Conservation (phyloP, 1,140 invertebrate species). For the Drosophila orena region DNA sequence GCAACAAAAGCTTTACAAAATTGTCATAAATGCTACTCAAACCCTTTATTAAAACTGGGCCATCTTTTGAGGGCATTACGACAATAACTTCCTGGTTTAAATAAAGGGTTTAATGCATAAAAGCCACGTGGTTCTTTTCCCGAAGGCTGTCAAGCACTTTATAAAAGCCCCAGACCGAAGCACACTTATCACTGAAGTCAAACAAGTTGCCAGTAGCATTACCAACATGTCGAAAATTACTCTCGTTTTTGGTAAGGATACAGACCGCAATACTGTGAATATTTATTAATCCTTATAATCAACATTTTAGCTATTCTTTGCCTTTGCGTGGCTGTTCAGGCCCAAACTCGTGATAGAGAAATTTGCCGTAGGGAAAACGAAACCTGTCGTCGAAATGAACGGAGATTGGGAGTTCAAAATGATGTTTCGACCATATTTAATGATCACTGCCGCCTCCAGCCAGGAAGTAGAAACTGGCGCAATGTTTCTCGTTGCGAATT, state of each 20-base stretch:
- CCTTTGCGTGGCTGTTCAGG: conserved; percentile 43
- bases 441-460: not conserved
- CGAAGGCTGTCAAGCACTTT: conserved; percentile 1
- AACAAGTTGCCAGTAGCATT: conserved; percentile 1
- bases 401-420: conserved; percentile 20
- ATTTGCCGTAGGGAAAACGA: conserved; percentile 18
- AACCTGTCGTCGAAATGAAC: conserved; percentile 20
- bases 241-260: conserved; percentile 53
- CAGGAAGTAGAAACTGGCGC: conserved; percentile 18
- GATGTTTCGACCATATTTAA: conserved; percentile 41
- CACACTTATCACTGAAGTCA: conserved; percentile 15
- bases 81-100: conserved; percentile 17
- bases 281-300: not conserved
- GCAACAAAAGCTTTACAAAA: conserved; percentile 13
- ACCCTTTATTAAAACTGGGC: not conserved
- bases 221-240: conserved; percentile 51
- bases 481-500: conserved; percentile 52
- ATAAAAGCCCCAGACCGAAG: conserved; percentile 36
- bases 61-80: conserved; percentile 16
- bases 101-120: not conserved
- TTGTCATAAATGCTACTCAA: not conserved
- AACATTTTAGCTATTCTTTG: conserved; percentile 33
- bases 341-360: conserved; percentile 5
- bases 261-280: not conserved
- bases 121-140: not conserved